Conservation (phyloP, 1,140 invertebrate genomes). For the Diachasma alloeum region DNA sequence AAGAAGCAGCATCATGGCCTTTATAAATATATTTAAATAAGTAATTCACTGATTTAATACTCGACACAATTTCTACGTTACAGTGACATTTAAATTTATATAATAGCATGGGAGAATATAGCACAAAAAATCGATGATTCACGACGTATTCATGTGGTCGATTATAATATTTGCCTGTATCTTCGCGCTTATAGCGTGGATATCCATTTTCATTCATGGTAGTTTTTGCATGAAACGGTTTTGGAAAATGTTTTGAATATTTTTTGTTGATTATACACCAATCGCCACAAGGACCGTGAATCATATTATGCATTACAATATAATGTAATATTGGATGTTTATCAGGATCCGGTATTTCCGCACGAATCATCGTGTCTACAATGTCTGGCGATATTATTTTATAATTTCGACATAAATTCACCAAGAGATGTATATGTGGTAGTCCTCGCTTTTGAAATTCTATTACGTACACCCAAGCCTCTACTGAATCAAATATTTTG, state of each 20-base stretch:
- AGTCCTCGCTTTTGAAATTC: slow-evolving; percentile 7
- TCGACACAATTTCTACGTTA: slow-evolving; percentile 16
- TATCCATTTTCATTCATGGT: slow-evolving; percentile 45
- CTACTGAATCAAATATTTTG: too few species aligned
- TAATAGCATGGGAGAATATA: slow-evolving; percentile 18
- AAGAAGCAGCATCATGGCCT: slow-evolving; percentile 19
- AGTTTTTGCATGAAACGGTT: slow-evolving; percentile 50
- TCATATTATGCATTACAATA: slow-evolving; percentile 48
- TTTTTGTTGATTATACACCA: slow-evolving; percentile 58
- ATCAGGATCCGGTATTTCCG: slow-evolving; percentile 63
- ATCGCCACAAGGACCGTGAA: slow-evolving; percentile 45
- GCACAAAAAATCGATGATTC: slow-evolving; percentile 43
- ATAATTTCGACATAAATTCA: neutral
- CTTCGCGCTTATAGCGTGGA: slow-evolving; percentile 4
- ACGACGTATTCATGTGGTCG: neutral
- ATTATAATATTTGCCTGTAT: neutral
- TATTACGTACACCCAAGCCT: neutral
- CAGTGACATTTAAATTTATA: neutral
- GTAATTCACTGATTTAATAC: neutral
- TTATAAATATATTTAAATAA: neutral
- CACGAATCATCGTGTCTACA: too few species aligned
- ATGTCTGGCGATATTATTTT: slow-evolving; percentile 19
- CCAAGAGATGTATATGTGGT: slow-evolving; percentile 2
- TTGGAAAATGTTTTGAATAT: slow-evolving; percentile 56
- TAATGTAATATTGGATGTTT: slow-evolving; percentile 56